These are phyloP conservation scores for Nemurella pictetii DNA, from an alignment of 2,888 invertebrate species.

Conservation along the genomic window DNA sequence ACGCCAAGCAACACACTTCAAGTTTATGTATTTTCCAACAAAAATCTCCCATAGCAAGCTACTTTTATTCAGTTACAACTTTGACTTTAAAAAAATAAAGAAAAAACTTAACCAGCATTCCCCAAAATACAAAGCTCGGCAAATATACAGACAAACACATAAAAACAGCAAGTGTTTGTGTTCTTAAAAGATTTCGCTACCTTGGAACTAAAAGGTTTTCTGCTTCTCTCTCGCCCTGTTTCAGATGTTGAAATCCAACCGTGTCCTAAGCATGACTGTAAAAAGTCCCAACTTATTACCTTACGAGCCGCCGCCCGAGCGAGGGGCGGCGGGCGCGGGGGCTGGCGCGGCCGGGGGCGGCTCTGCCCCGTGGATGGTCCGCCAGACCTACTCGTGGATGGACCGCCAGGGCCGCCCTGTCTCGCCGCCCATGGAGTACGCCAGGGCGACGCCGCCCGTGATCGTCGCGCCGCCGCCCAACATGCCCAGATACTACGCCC, in stretches of 20 bases:
- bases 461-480: slow-evolving; percentile 49
- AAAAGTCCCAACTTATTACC: slow-evolving; percentile 75
- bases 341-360: slow-evolving; percentile 52
- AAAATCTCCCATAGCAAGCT: neutral
- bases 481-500: slow-evolving; percentile 44
- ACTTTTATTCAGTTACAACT: neutral
- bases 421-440: slow-evolving; percentile 76
- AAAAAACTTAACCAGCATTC: too few relatives aligned
- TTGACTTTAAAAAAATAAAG: neutral
- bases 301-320: slow-evolving; percentile 47
- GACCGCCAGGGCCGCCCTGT: slow-evolving; percentile 88
- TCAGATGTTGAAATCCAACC: slow-evolving; percentile 87
- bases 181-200: neutral
- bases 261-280: slow-evolving; percentile 87
- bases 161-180: neutral
- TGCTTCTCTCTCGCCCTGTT: slow-evolving; percentile 47
- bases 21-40: neutral
- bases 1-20: too few relatives aligned
- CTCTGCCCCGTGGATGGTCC: slow-evolving; percentile 57
- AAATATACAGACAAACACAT: neutral
- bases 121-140: neutral
- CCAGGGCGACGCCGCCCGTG: slow-evolving; percentile 50
- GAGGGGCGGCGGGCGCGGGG: slow-evolving; percentile 39
- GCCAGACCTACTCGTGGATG: slow-evolving; percentile 93
- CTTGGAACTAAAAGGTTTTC: neutral